phyloP scores from a whole-genome alignment of 1,140 invertebrate species.

The Trigoniulus corallinus region DNA sequence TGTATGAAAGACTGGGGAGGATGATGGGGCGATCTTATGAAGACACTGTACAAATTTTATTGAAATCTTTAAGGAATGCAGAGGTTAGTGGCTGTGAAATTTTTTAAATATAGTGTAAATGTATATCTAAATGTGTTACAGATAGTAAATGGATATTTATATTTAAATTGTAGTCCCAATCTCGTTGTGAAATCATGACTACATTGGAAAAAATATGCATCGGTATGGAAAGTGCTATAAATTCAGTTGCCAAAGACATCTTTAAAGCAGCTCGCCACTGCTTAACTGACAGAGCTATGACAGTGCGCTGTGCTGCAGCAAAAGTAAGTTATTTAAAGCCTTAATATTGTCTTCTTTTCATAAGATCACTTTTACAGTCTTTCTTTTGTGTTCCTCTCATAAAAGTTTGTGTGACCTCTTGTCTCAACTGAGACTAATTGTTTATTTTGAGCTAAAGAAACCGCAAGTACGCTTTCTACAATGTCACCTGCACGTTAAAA shows the following conservation, averaged over 20 bases:
- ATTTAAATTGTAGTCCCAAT: constrained; percentile 47
- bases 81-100: constrained; percentile 50
- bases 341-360: too few relatives aligned
- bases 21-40: constrained; percentile 98
- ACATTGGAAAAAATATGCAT: constrained; percentile 81
- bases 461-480: too few relatives aligned
- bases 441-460: too few relatives aligned
- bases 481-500: too few relatives aligned
- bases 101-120: too few relatives aligned
- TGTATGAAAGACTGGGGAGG: constrained; percentile 93
- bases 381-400: too few relatives aligned
- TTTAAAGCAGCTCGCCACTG: constrained; percentile 73
- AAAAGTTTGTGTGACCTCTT: too few relatives aligned
- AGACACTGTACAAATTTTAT: constrained; percentile 83
- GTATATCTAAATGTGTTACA: neutral
- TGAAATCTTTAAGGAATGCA: constrained; percentile 78
- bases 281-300: constrained; percentile 75
- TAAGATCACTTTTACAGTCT: too few relatives aligned
- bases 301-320: constrained; percentile 70
- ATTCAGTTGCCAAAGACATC: constrained; percentile 76
- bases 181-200: constrained; percentile 88
- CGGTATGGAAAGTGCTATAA: constrained; percentile 74
- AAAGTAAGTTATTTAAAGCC: constrained; percentile 37
- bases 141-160: constrained; percentile 1
- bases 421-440: too few relatives aligned